phyloP scores from a whole-genome alignment of 2,888 invertebrate species.

The Suillia variegata region DNA sequence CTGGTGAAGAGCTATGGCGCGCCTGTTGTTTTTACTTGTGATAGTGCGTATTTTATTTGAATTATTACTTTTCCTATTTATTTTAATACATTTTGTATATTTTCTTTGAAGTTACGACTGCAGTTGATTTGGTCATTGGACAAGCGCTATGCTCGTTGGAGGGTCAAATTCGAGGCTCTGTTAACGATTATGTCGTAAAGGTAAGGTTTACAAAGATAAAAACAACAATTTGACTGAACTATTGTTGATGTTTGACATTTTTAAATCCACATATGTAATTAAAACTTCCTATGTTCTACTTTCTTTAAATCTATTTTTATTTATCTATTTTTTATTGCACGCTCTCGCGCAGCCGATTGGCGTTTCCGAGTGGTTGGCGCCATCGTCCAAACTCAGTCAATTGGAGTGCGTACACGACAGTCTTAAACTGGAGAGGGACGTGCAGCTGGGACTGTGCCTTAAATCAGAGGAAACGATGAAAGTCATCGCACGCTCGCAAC shows the following conservation, averaged over 20 bases:
- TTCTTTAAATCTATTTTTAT: background rate
- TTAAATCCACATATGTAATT: too few species aligned
- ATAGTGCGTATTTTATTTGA: constrained; percentile 68
- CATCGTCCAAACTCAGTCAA: constrained; percentile 82
- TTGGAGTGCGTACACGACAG: constrained; percentile 94
- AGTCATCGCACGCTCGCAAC: constrained; percentile 77
- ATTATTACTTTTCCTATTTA: background rate
- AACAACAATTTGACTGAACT: too few species aligned
- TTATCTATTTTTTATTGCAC: background rate
- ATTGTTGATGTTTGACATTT: constrained; percentile 59
- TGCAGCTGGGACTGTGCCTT: constrained; percentile 70
- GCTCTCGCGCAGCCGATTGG: constrained; percentile 71
- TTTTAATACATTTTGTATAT: background rate
- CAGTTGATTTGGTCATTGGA: constrained; percentile 82
- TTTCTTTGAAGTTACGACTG: constrained; percentile 77
- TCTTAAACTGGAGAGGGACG: constrained; percentile 89
- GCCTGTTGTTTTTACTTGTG: constrained; percentile 89
- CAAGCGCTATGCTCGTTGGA: constrained; percentile 84
- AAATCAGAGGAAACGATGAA: constrained; percentile 71
- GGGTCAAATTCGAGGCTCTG: constrained; percentile 71
- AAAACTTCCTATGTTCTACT: too few species aligned
- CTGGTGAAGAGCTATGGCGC: constrained; percentile 61
- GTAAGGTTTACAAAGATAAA: too few species aligned
- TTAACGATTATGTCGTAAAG: constrained; percentile 70
- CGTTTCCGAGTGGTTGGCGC: constrained; percentile 84